phyloP scores from a whole-genome alignment of 2,797 vertebrate genomes.

The Scomberomorus guttatus region DNA sequence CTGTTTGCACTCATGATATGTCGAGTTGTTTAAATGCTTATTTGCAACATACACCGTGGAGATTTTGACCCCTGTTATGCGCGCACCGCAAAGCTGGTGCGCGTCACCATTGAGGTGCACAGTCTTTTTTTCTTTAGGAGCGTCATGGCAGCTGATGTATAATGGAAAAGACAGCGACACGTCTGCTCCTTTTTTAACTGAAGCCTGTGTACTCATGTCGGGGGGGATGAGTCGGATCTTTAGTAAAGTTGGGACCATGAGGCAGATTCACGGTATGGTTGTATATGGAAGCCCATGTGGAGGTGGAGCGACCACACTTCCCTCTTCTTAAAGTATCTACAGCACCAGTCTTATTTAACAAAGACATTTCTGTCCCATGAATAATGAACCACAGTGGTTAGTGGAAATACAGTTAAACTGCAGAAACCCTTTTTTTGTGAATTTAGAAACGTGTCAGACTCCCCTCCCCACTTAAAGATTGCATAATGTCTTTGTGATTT shows the following conservation, averaged over 20 bases:
- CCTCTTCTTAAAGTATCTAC: slow-evolving; percentile 7
- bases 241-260: slow-evolving; percentile 26
- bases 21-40: not conserved
- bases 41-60: not conserved
- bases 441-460: slow-evolving; percentile 11
- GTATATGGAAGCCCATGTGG: slow-evolving; percentile 38
- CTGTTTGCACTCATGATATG: rapidly evolving
- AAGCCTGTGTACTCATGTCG: not conserved
- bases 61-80: slow-evolving; percentile 29
- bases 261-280: not conserved
- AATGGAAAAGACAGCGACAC: slow-evolving; percentile 49
- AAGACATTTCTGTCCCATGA: not conserved
- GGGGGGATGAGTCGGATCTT: not conserved
- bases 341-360: not conserved
- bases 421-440: not conserved
- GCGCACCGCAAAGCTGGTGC: slow-evolving; percentile 22
- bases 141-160: slow-evolving; percentile 69
- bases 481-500: slow-evolving; percentile 80
- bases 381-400: not conserved
- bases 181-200: slow-evolving; percentile 9
- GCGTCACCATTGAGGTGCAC: slow-evolving; percentile 51
- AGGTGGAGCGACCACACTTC: slow-evolving; percentile 41
- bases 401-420: slow-evolving; percentile 7
- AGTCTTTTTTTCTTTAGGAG: slow-evolving; percentile 35
- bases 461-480: slow-evolving; percentile 64